A percentile compares a stretch with the other conserved stretches of the same genome.
phyloP scores from a whole-genome alignment of 2,888 invertebrate genomes.

The Hedya salicella region DNA sequence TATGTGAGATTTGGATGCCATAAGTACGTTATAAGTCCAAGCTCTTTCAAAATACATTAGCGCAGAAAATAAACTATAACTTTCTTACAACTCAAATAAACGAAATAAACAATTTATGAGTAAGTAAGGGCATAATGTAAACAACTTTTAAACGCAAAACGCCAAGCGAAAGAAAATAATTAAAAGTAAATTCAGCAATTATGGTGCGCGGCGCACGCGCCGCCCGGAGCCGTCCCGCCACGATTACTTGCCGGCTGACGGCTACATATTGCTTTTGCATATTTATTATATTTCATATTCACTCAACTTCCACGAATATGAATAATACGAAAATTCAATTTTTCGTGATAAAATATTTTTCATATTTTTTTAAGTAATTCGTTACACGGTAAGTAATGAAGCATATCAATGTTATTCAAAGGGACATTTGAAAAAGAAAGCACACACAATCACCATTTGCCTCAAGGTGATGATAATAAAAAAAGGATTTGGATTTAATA shows the following conservation, averaged over 20 bases:
- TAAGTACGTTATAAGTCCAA: too few relatives aligned
- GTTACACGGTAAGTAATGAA: too few relatives aligned
- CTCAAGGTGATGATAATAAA: too few relatives aligned
- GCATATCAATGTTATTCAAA: too few relatives aligned
- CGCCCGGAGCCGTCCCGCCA: constrained; percentile 54
- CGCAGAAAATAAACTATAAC: background rate
- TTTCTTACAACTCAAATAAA: background rate
- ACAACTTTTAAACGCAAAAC: constrained; percentile 20
- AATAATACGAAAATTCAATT: background rate
- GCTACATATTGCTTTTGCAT: constrained; percentile 51
- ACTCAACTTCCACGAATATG: background rate
- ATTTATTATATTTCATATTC: constrained; percentile 47
- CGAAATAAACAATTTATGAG: constrained; percentile 14
- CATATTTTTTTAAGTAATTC: too few relatives aligned
- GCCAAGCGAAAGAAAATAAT: constrained; percentile 25
- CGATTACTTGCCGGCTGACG: constrained; percentile 49
- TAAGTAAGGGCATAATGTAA: constrained; percentile 21
- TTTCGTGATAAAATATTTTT: background rate
- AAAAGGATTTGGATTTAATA: too few relatives aligned
- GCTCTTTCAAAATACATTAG: too few relatives aligned
- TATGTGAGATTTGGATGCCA: too few relatives aligned
- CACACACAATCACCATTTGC: too few relatives aligned
- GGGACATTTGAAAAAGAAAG: too few relatives aligned
- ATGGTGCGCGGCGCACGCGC: constrained; percentile 55
- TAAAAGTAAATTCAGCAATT: constrained; percentile 37